These are phyloP conservation scores for Polydrusus cervinus DNA, from an alignment of 2,888 invertebrate genomes.

Conservation along the genomic window DNA sequence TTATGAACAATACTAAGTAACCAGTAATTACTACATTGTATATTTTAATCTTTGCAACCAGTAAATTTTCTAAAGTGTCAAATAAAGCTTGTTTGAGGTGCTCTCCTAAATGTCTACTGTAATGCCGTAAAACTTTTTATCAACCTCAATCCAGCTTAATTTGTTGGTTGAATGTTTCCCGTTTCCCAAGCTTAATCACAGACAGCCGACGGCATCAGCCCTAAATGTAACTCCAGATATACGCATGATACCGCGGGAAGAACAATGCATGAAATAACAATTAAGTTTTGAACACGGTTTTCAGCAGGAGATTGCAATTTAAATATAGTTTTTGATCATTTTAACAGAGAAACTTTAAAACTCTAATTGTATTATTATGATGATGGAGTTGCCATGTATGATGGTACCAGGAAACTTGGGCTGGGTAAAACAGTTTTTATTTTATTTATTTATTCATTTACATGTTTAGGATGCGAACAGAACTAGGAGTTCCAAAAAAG, in stretches of 20 bases:
- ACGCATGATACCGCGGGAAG: slow-evolving; percentile 56
- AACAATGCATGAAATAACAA: slow-evolving; percentile 66
- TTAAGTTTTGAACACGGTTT: slow-evolving; percentile 61
- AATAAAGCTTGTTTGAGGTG: slow-evolving; percentile 18
- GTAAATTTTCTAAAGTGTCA: slow-evolving; percentile 9
- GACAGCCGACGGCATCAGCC: slow-evolving; percentile 40
- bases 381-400: not conserved
- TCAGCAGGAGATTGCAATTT: slow-evolving; percentile 61
- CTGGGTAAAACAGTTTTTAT: too few species aligned
- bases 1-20: too few species aligned
- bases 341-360: slow-evolving; percentile 12
- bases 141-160: slow-evolving; percentile 46
- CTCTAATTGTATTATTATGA: slow-evolving; percentile 1
- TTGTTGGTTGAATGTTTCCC: slow-evolving; percentile 44
- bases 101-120: slow-evolving; percentile 23
- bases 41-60: not conserved
- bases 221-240: slow-evolving; percentile 47
- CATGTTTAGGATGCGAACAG: too few species aligned
- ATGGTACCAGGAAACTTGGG: too few species aligned
- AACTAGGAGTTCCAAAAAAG: too few species aligned
- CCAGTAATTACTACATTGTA: too few species aligned
- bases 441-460: too few species aligned
- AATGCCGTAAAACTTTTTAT: slow-evolving; percentile 44
- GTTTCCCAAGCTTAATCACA: slow-evolving; percentile 49
- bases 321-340: slow-evolving; percentile 52